phyloP scores from a whole-genome alignment of 2,888 invertebrate genomes.

The Fragum fragum region DNA sequence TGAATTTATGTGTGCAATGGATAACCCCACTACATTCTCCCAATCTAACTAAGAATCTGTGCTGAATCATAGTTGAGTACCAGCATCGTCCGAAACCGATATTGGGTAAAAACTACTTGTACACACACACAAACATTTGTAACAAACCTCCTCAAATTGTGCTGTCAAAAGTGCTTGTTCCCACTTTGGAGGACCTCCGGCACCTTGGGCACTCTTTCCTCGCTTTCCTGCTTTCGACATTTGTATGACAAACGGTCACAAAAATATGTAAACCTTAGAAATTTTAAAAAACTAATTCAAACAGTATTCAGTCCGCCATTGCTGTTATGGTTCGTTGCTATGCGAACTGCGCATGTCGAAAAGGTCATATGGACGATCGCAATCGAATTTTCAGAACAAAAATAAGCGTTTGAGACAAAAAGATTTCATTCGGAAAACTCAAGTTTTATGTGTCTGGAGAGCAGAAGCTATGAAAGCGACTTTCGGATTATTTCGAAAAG shows the following conservation, averaged over 20 bases:
- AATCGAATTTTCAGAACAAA: neutral
- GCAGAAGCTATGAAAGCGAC: neutral
- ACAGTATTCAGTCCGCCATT: constrained; percentile 73
- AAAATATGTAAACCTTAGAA: neutral
- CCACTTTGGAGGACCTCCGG: constrained; percentile 80
- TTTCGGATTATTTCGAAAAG: neutral
- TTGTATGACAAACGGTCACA: neutral
- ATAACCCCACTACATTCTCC: too few species aligned
- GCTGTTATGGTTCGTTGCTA: constrained; percentile 81
- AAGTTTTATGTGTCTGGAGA: neutral
- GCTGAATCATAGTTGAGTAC: too few species aligned
- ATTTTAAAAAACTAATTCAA: constrained; percentile 4
- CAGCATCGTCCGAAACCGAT: too few species aligned
- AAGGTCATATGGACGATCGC: neutral
- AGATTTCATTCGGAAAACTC: neutral
- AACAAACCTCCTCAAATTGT: constrained; percentile 80
- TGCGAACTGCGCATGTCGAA: constrained; percentile 68
- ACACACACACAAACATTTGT: too few species aligned
- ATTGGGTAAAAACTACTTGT: too few species aligned
- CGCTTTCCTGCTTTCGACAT: constrained; percentile 83
- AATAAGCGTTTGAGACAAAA: neutral
- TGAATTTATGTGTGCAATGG: too few species aligned
- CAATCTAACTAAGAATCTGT: too few species aligned
- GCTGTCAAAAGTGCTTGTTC: constrained; percentile 79
- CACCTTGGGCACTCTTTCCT: constrained; percentile 80